Evolutionary conservation across 2,113 vertebrate genomes (phyloP), one percentile per base, ranked within the genome.

Genomic region (Pomatostomus ruficeps): DNA sequence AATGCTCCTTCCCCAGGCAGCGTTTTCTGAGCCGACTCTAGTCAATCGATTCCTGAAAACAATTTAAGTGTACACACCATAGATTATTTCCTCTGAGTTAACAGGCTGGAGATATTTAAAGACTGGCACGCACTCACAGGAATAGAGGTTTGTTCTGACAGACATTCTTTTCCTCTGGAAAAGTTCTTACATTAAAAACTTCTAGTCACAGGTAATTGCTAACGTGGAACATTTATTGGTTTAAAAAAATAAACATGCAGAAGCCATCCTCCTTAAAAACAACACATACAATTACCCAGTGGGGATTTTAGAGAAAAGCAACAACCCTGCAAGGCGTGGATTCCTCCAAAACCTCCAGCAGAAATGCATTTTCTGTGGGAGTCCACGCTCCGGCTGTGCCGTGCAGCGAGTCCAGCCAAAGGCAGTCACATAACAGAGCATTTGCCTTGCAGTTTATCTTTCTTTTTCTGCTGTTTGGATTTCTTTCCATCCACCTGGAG

Each of bases 361-460:
- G 85, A 61, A 36, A 61, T 1, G 13, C 4, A 14, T 73, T 83
- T 88, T 61, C 71, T n/a, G 40, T 7, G 46, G 68, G 81, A 94
- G 83, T 91, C 75, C 77, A 7, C 1, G 8, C 84, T 84, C 92
- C 12, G 4, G 12, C 55, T 31, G 40, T 23, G 26, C 67, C 59
- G 21, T 10, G 61, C 83, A 85, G 62, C 0, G 5, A 88, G 78
- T 45, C 54, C 57, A 57, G 76, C 66, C 71, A 62, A 57, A 75
- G 87, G 43, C 77, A 48, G 21, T 98, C 91, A 98, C 97, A 97
- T 98, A 20, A 98, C n/a, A 14, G 90, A 95, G 77, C 97, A 98
- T 66, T 98, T 98, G 52, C 95, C 95, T 76, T 97, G 97, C 88
- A 98, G 96, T 55, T 98, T 97, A 33, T 98, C 95, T 22, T 90